These are phyloP conservation scores for Epinephelus cyanopodus DNA, from an alignment of 2,113 vertebrate species.

Conservation along the genomic window DNA sequence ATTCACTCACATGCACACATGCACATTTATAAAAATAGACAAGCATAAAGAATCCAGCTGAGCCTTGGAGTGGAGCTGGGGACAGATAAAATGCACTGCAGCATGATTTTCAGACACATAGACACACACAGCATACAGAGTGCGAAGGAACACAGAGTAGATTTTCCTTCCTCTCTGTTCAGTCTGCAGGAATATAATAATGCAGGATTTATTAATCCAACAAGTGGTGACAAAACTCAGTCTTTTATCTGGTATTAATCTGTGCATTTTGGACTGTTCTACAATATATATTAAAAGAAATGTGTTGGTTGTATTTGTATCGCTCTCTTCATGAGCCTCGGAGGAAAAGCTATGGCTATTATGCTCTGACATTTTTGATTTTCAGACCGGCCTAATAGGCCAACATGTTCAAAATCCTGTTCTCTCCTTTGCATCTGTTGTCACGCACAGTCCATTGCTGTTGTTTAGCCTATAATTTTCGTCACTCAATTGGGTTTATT, in stretches of 20 bases:
- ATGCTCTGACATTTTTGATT: constrained; percentile 14
- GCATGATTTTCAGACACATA: constrained; percentile 43
- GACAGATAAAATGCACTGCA: constrained; percentile 65
- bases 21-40: constrained; percentile 57
- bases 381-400: constrained; percentile 7
- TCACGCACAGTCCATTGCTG: constrained; percentile 10
- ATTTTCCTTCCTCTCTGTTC: neutral
- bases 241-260: constrained; percentile 33
- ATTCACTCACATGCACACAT: constrained; percentile 26
- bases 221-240: constrained; percentile 2
- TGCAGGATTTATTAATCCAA: constrained; percentile 29
- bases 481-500: constrained; percentile 51
- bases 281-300: neutral
- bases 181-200: constrained; percentile 28
- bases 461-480: constrained; percentile 45
- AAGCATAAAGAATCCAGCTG: constrained; percentile 59
- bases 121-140: constrained; percentile 21
- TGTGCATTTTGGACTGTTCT: constrained; percentile 1
- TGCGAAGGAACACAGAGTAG: constrained; percentile 10
- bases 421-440: constrained; percentile 19
- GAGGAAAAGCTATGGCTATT: constrained; percentile 8
- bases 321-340: neutral
- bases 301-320: neutral
- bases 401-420: constrained; percentile 24
- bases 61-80: constrained; percentile 50